Evolutionary conservation across 2,797 vertebrate genomes (phyloP).

Genomic region (Ataeniobius toweri): DNA sequence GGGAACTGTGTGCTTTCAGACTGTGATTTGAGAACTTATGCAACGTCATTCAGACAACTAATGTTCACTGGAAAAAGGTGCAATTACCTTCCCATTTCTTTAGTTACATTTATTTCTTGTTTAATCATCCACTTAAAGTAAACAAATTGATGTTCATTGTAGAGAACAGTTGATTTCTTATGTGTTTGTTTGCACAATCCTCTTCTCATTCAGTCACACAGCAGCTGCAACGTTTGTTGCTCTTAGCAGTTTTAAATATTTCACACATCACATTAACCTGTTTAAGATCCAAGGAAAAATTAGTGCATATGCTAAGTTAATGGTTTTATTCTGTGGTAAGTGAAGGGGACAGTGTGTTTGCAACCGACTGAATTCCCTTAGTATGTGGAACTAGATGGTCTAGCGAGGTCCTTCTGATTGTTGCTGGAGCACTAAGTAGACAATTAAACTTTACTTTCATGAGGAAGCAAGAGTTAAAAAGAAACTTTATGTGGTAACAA

Average conservation of each 20-base stretch:
- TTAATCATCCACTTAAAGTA: slow-evolving; percentile 22
- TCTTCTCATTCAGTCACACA: too few species aligned
- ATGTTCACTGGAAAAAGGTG: background rate
- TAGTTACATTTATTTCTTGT: slow-evolving; percentile 20
- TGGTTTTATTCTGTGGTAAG: background rate
- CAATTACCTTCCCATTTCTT: background rate
- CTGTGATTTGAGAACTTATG: slow-evolving; percentile 16
- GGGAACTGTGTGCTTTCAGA: slow-evolving; percentile 17
- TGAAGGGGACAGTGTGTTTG: too few species aligned
- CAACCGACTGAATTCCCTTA: background rate
- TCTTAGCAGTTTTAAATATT: too few species aligned
- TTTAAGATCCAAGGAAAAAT: background rate
- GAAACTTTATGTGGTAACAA: background rate
- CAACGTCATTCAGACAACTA: background rate
- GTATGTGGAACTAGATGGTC: background rate
- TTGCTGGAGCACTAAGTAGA: background rate
- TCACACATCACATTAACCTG: background rate
- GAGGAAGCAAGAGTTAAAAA: background rate
- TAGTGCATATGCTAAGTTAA: background rate
- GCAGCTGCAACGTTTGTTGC: too few species aligned
- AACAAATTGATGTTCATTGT: slow-evolving; percentile 14
- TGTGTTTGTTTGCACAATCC: slow-evolving; percentile 17
- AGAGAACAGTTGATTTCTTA: slow-evolving; percentile 26
- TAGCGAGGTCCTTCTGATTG: background rate
- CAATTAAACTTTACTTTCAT: background rate